phyloP scores from a whole-genome alignment of 2,113 vertebrate genomes.

The Chlamydotis undulata region DNA sequence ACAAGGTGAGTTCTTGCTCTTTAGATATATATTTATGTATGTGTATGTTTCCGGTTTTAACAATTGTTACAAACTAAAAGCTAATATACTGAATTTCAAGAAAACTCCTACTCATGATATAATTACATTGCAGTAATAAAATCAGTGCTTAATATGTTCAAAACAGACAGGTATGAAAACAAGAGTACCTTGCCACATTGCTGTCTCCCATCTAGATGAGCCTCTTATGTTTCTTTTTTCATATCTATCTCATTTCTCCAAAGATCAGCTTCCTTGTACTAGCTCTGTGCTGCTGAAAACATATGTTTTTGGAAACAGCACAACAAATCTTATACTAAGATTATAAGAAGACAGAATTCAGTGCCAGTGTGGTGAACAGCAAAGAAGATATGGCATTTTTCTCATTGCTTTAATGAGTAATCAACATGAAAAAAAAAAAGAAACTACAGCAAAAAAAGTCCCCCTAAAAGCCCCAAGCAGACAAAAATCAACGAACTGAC shows the following conservation, averaged over 20 bases:
- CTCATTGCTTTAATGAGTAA: background rate
- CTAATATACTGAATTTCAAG: slow-evolving; percentile 81
- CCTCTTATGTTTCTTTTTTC: background rate
- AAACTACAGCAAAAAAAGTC: background rate
- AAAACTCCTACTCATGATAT: slow-evolving; percentile 76
- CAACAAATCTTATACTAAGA: background rate
- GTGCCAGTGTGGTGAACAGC: background rate
- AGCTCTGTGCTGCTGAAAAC: background rate
- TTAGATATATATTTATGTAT: slow-evolving; percentile 62
- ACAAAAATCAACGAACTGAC: background rate
- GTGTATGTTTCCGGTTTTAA: slow-evolving; percentile 73
- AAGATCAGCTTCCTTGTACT: background rate
- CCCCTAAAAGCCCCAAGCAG: background rate
- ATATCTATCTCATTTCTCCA: background rate
- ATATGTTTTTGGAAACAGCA: background rate
- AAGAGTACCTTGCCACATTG: background rate
- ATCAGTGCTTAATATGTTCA: slow-evolving; percentile 59
- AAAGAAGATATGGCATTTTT: background rate
- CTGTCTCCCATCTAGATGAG: background rate
- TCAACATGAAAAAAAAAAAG: background rate
- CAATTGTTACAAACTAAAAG: slow-evolving; percentile 80
- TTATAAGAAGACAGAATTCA: background rate
- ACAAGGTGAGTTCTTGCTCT: slow-evolving; percentile 58
- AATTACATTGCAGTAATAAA: slow-evolving; percentile 66
- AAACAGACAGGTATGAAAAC: slow-evolving; percentile 42